Percentiles rank a stretch among this genome's conserved stretches.
Conservation (phyloP, 1,140 invertebrate genomes). For the Prorops nasuta region DNA sequence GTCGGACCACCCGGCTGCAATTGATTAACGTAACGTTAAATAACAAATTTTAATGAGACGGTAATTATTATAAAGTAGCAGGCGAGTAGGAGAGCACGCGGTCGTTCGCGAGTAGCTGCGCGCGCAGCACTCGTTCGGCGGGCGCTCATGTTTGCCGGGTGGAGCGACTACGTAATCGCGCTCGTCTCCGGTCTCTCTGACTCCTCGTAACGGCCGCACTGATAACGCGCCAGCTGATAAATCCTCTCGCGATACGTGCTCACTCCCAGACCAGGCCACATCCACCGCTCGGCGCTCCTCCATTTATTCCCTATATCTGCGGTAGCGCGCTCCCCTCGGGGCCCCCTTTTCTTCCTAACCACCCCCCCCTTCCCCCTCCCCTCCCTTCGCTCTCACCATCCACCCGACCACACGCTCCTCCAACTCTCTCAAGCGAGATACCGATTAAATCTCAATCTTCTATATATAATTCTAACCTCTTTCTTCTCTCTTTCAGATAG, state of each 20-base stretch:
- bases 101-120: slow-evolving; percentile 17
- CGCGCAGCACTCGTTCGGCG: slow-evolving; percentile 4
- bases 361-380: background rate
- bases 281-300: no score
- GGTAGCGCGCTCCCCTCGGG: no score
- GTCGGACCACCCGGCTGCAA: slow-evolving; percentile 28
- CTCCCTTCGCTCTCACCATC: background rate
- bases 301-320: no score
- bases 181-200: no score
- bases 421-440: no score
- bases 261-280: no score
- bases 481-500: slow-evolving; percentile 39
- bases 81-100: slow-evolving; percentile 39
- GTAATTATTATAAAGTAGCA: slow-evolving; percentile 57
- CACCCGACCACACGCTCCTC: no score
- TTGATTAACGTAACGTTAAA: slow-evolving; percentile 54
- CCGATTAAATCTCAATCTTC: background rate
- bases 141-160: slow-evolving; percentile 48
- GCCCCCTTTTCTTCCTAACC: no score
- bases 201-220: no score
- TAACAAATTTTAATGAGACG: slow-evolving; percentile 55
- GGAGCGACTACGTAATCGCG: slow-evolving; percentile 44
- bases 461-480: background rate
- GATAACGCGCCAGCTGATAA: background rate
- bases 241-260: no score